Evolutionary conservation across 2,113 vertebrate genomes (phyloP).

Genomic region (Amphilophus citrinellus): DNA sequence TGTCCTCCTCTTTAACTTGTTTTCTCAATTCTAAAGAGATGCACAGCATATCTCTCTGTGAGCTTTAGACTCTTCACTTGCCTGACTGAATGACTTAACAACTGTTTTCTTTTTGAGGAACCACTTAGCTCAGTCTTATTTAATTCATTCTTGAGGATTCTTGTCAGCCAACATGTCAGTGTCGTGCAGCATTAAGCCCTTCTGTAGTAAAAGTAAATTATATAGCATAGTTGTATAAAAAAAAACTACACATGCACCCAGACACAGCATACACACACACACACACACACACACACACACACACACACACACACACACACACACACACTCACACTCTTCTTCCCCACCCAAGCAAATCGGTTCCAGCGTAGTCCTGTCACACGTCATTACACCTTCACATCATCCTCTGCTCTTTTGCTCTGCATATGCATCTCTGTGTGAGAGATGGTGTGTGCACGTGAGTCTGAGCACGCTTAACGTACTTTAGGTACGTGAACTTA

Average conservation of each 20-base stretch:
- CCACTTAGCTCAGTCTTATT: conserved; percentile 10
- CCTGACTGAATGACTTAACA: conserved; percentile 24
- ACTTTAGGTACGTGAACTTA: conserved; percentile 36
- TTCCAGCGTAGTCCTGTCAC: conserved; percentile 66
- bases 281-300: conserved; percentile 18
- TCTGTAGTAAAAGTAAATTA: conserved; percentile 27
- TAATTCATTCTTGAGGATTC: conserved; percentile 19
- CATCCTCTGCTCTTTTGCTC: conserved; percentile 53
- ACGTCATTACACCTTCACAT: conserved; percentile 72
- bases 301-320: background rate
- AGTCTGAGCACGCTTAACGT: conserved; percentile 36
- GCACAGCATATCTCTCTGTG: background rate
- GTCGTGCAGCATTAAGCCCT: conserved; percentile 29
- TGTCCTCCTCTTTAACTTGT: background rate
- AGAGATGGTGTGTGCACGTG: conserved; percentile 19
- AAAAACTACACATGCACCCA: background rate
- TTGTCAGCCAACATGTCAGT: background rate
- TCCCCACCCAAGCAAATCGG: conserved; percentile 60
- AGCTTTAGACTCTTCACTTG: conserved; percentile 7
- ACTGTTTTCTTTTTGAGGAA: conserved; percentile 11
- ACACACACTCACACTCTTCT: conserved; percentile 18
- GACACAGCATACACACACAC: background rate
- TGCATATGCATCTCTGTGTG: conserved; percentile 3
- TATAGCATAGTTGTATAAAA: background rate
- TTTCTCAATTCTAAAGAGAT: background rate